Evolutionary conservation across 2,113 vertebrate genomes (phyloP).

Genomic region (Megaleporinus macrocephalus): DNA sequence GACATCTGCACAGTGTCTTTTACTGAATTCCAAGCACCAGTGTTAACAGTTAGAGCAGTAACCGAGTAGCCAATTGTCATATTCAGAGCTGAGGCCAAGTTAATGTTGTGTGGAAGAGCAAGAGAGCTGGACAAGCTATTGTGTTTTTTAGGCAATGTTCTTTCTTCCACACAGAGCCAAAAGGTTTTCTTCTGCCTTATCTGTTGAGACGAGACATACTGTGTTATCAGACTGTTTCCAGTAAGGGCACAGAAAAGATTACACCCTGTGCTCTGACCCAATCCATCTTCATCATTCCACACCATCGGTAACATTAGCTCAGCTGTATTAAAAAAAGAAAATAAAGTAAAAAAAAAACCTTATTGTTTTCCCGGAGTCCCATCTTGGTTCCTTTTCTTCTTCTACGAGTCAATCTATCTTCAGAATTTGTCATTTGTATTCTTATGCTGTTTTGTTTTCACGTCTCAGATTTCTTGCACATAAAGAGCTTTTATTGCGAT

Average conservation of each 20-base stretch:
- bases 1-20: no score
- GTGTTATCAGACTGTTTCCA: conserved; percentile 30
- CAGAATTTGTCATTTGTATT: background rate
- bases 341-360: background rate
- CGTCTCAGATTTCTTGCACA: no score
- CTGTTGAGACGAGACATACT: conserved; percentile 62
- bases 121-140: background rate
- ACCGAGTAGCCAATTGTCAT: background rate
- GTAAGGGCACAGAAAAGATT: conserved; percentile 38
- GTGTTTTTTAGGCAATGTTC: background rate
- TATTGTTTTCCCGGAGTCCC: background rate
- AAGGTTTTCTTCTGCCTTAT: conserved; percentile 20
- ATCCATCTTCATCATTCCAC: conserved; percentile 29
- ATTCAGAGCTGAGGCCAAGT: conserved; percentile 7
- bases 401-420: background rate
- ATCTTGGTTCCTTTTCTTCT: background rate
- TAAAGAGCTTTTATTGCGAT: background rate
- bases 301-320: conserved; percentile 22
- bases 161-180: background rate
- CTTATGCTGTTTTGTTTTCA: background rate
- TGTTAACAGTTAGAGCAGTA: background rate
- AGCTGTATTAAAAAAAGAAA: background rate
- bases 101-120: background rate
- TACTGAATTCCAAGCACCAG: background rate
- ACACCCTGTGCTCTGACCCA: conserved; percentile 9